These are phyloP conservation scores for Microtus richardsoni DNA, from an alignment of 2,113 vertebrate genomes.

Conservation along the genomic window DNA sequence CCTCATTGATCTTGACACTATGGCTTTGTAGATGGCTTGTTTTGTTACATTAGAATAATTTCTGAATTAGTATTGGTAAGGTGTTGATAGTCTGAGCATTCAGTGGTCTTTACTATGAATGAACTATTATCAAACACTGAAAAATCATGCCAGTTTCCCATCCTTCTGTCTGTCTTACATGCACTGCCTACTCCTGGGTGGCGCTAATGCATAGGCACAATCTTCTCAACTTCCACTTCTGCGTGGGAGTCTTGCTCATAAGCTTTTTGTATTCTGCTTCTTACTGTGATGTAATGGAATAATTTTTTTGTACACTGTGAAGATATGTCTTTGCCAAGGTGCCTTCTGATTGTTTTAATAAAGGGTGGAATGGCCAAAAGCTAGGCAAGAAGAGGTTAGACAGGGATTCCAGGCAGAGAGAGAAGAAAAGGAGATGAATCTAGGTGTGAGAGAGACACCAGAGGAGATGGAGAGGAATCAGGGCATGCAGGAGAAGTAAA, in stretches of 20 bases:
- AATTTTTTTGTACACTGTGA: background rate
- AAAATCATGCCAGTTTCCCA: background rate
- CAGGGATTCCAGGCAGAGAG: background rate
- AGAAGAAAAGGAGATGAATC: background rate
- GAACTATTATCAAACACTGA: background rate
- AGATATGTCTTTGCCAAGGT: background rate
- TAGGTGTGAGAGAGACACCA: background rate
- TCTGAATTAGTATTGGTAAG: background rate
- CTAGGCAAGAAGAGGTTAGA: background rate
- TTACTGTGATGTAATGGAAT: background rate
- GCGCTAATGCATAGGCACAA: background rate
- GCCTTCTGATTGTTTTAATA: background rate
- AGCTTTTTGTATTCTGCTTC: background rate
- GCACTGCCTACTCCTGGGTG: background rate
- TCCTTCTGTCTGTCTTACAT: background rate
- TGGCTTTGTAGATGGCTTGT: background rate
- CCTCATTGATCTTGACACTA: background rate
- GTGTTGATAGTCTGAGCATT: background rate
- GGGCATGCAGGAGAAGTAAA: background rate
- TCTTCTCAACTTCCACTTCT: background rate
- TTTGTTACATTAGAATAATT: background rate
- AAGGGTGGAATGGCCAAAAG: background rate
- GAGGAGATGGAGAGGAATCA: background rate
- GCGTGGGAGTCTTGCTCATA: background rate
- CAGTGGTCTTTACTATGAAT: background rate